Percentiles rank a stretch among this genome's conserved stretches.
These are phyloP conservation scores for Synanceia verrucosa DNA, from an alignment of 2,797 vertebrate genomes.

Conservation along the genomic window DNA sequence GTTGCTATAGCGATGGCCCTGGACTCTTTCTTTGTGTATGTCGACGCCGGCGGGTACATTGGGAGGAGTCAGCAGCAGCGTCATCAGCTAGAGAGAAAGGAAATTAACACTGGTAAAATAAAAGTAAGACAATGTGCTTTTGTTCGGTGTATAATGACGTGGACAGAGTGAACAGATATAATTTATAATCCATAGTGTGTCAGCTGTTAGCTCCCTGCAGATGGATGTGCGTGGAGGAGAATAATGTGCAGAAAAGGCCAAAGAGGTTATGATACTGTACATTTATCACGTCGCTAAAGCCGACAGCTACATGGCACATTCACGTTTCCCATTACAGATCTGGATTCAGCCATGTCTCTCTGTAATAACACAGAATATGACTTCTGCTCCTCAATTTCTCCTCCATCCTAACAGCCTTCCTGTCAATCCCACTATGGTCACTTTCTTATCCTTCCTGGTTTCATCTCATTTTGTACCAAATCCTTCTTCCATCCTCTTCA, in stretches of 20 bases:
- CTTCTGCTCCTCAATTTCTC: slow-evolving; percentile 1
- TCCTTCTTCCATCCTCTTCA: neutral
- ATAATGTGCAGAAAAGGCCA: slow-evolving; percentile 58
- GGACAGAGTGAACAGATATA: too few relatives aligned
- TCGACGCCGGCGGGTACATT: slow-evolving; percentile 84
- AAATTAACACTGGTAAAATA: neutral
- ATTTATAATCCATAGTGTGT: slow-evolving; percentile 49
- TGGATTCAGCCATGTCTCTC: slow-evolving; percentile 10
- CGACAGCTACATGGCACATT: slow-evolving; percentile 55
- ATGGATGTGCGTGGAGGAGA: slow-evolving; percentile 53
- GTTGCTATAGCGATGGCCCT: slow-evolving; percentile 80
- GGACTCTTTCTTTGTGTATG: slow-evolving; percentile 84
- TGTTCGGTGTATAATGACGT: neutral
- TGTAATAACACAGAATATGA: neutral
- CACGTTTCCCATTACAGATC: slow-evolving; percentile 42
- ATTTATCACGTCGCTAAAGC: slow-evolving; percentile 57
- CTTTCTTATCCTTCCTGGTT: neutral
- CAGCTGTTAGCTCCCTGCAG: slow-evolving; percentile 27
- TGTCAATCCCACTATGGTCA: neutral
- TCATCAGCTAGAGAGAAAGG: slow-evolving; percentile 86
- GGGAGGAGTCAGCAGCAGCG: slow-evolving; percentile 93
- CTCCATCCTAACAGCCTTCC: neutral
- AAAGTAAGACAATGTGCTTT: neutral
- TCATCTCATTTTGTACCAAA: neutral
- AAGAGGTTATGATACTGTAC: slow-evolving; percentile 47